These are phyloP conservation scores for Xanthorhoe designata DNA, from an alignment of 2,888 invertebrate genomes.

Conservation along the genomic window DNA sequence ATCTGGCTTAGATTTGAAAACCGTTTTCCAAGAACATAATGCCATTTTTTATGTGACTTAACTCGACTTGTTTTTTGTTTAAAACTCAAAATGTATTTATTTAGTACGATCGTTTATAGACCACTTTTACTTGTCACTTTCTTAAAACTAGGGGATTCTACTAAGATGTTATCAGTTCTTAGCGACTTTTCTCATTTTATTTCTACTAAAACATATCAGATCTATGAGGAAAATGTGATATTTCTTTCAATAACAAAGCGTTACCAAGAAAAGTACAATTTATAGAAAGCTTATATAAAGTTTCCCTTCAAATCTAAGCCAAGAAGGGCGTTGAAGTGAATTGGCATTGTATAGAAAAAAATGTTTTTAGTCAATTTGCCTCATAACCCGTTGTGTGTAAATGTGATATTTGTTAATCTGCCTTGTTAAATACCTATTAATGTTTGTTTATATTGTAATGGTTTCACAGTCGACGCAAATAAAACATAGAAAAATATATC, in stretches of 20 bases:
- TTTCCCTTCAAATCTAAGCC: conserved; percentile 20
- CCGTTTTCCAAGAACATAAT: background rate
- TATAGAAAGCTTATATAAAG: background rate
- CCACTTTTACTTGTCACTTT: too few relatives aligned
- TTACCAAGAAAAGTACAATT: conserved; percentile 25
- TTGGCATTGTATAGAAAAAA: conserved; percentile 7
- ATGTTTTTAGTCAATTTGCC: background rate
- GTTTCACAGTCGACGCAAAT: too few relatives aligned
- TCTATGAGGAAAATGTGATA: conserved; percentile 21
- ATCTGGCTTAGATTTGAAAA: conserved; percentile 36
- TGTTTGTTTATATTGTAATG: conserved; percentile 17
- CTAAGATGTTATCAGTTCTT: too few relatives aligned
- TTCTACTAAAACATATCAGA: background rate
- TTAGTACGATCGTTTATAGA: too few relatives aligned
- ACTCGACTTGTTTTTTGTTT: background rate
- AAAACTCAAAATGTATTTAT: too few relatives aligned
- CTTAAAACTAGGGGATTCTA: too few relatives aligned
- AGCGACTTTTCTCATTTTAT: background rate
- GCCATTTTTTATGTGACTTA: background rate
- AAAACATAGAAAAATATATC: background rate
- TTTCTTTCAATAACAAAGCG: conserved; percentile 14
- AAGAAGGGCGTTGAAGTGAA: conserved; percentile 7
- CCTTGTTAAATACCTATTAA: conserved; percentile 26
- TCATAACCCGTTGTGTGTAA: background rate
- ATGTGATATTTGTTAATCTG: conserved; percentile 26